A percentile compares a stretch with the other conserved stretches of the same genome.
Conservation (phyloP, 2,113 vertebrate species). For the Anhinga rufa region DNA sequence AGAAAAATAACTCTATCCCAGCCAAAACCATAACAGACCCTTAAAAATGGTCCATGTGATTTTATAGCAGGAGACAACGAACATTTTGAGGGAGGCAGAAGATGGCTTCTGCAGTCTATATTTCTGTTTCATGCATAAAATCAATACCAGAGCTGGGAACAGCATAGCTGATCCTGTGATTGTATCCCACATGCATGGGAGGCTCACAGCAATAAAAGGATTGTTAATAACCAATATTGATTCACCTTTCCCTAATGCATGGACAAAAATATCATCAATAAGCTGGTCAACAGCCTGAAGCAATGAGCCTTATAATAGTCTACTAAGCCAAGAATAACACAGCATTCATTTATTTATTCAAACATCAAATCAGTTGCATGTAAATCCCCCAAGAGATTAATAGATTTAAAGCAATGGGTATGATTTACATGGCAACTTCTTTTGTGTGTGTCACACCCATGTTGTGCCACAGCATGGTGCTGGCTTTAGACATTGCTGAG, state of each 20-base stretch:
- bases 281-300: constrained; percentile 5
- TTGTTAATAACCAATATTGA: constrained; percentile 34
- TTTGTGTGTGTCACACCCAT: not conserved
- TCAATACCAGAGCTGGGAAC: not conserved
- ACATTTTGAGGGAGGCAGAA: not conserved
- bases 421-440: not conserved
- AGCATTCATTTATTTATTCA: not conserved
- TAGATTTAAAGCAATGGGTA: not conserved
- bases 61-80: not conserved
- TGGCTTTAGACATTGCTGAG: not conserved
- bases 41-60: not conserved
- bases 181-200: not conserved
- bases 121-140: not conserved
- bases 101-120: not conserved
- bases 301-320: not conserved
- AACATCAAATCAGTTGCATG: not conserved
- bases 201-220: not conserved
- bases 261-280: constrained; percentile 10
- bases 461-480: not conserved
- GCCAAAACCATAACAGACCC: too few species aligned
- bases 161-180: not conserved
- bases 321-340: constrained; percentile 15
- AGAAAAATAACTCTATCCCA: too few species aligned
- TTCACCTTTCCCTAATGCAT: not conserved
- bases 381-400: not conserved